Evolutionary conservation across 2,113 vertebrate genomes (phyloP).

Genomic region (Microtus richardsoni): DNA sequence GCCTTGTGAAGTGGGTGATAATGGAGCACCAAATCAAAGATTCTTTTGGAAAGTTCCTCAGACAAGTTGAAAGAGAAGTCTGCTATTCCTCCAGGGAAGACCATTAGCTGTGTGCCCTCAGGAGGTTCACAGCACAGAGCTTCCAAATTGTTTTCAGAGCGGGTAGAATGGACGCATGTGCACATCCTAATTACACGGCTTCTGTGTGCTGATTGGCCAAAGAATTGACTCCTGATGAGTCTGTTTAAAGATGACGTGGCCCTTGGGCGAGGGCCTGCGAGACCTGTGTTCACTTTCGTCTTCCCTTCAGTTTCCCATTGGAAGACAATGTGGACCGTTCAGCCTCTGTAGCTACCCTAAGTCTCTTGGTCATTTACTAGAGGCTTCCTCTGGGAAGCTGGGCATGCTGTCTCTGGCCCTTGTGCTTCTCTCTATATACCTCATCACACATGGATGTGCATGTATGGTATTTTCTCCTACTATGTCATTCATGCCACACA

Average conservation of each 20-base stretch:
- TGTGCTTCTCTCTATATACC: background rate
- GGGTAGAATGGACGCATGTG: background rate
- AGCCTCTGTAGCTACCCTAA: background rate
- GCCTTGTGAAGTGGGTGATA: background rate
- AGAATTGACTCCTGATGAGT: background rate
- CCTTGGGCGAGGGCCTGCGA: background rate
- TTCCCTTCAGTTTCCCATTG: background rate
- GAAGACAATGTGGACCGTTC: background rate
- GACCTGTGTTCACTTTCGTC: background rate
- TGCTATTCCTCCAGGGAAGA: background rate
- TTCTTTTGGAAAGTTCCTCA: background rate
- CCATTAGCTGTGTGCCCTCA: background rate
- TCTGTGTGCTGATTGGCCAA: background rate
- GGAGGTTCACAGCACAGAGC: background rate
- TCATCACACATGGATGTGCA: background rate
- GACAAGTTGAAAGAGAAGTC: background rate
- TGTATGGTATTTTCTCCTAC: background rate
- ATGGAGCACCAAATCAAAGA: background rate
- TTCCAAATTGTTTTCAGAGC: background rate
- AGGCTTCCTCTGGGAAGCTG: background rate
- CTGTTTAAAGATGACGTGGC: background rate
- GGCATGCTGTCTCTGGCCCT: background rate
- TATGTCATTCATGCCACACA: background rate
- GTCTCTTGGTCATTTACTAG: background rate
- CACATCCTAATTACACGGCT: background rate